Evolutionary conservation across 2,888 invertebrate genomes (phyloP).

Genomic region (Phyto melanocephala): DNA sequence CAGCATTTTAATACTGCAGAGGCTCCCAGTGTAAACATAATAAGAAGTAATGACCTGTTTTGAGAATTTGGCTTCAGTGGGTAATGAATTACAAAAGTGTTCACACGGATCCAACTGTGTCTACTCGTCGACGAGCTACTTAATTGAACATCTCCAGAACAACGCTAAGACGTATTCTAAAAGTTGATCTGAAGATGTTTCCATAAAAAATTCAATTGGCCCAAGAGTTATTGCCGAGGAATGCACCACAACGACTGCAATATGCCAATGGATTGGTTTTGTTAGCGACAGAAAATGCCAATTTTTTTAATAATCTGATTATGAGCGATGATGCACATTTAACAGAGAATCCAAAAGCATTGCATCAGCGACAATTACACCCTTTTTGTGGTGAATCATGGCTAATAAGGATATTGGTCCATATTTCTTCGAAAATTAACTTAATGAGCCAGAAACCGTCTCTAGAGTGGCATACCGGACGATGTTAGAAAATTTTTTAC

Average conservation of each 20-base stretch:
- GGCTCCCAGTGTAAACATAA: too few species aligned
- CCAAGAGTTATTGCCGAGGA: neutral
- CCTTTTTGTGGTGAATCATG: neutral
- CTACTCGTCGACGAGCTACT: conserved; percentile 2
- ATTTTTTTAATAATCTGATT: too few species aligned
- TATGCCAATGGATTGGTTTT: neutral
- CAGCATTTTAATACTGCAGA: too few species aligned
- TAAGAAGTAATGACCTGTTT: too few species aligned
- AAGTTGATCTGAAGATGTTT: neutral
- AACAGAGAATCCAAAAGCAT: too few species aligned
- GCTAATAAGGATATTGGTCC: neutral
- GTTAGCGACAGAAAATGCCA: neutral
- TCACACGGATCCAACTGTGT: too few species aligned
- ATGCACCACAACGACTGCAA: neutral
- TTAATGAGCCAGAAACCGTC: neutral
- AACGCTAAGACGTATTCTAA: neutral
- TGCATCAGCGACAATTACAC: neutral
- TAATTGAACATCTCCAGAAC: neutral
- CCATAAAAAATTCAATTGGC: neutral
- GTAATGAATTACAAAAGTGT: too few species aligned
- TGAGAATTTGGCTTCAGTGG: too few species aligned
- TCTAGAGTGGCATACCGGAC: neutral
- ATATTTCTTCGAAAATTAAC: neutral
- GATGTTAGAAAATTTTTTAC: neutral
- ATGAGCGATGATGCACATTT: too few species aligned